These are phyloP conservation scores for Epinotia ramella DNA, from an alignment of 2,888 invertebrate species.

Conservation along the genomic window DNA sequence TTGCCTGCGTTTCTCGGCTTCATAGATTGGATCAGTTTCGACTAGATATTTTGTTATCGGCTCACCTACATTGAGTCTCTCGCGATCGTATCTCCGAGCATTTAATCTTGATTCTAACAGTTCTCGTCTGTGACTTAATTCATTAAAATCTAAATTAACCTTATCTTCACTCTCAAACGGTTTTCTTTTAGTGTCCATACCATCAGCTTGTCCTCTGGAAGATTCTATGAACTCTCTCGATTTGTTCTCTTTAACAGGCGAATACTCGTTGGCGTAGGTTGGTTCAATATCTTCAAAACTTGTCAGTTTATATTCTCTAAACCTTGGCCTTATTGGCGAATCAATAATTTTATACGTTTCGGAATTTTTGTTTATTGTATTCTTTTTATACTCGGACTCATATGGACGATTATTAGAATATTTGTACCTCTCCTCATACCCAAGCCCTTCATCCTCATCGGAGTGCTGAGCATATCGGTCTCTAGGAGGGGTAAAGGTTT, in stretches of 20 bases:
- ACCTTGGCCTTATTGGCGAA: conserved; percentile 87
- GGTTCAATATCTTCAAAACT: conserved; percentile 82
- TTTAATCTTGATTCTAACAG: conserved; percentile 91
- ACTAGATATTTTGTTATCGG: conserved; percentile 74
- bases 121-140: conserved; percentile 90
- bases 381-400: conserved; percentile 81
- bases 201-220: conserved; percentile 87
- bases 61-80: conserved; percentile 68
- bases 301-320: conserved; percentile 84
- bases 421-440: conserved; percentile 87
- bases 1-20: conserved; percentile 78
- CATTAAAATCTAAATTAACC: conserved; percentile 80
- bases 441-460: conserved; percentile 93
- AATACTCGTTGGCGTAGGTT: conserved; percentile 79
- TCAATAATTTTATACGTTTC: conserved; percentile 81
- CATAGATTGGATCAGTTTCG: conserved; percentile 81
- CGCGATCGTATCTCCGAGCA: conserved; percentile 82
- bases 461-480: conserved; percentile 85
- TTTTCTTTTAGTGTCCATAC: conserved; percentile 87
- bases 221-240: conserved; percentile 70
- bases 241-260: conserved; percentile 63
- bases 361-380: conserved; percentile 72
- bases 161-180: conserved; percentile 74
- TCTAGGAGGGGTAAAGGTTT: conserved; percentile 76
- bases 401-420: conserved; percentile 66